These are phyloP conservation scores for Ochlodes sylvanus DNA, from an alignment of 2,888 invertebrate genomes.

Conservation along the genomic window DNA sequence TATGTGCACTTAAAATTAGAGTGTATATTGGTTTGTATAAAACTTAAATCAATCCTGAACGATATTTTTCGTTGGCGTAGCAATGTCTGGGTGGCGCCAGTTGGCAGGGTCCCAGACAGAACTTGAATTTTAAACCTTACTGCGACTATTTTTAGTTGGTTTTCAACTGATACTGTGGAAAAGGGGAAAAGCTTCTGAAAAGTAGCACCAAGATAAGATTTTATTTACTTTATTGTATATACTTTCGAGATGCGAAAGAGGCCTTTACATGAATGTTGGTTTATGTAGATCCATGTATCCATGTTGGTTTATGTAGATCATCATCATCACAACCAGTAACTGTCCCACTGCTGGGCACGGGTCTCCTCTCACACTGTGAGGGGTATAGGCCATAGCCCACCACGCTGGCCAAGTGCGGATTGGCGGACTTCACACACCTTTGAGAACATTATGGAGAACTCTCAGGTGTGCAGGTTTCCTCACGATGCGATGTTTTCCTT, in stretches of 20 bases:
- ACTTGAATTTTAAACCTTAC: conserved; percentile 36
- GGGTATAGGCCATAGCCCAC: too few species aligned
- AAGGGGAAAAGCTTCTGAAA: conserved; percentile 39
- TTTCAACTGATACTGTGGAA: background rate
- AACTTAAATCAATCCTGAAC: conserved; percentile 45
- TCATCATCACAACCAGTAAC: too few species aligned
- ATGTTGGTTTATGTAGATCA: too few species aligned
- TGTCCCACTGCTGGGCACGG: too few species aligned
- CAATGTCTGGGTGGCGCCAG: conserved; percentile 65
- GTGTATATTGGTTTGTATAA: conserved; percentile 43
- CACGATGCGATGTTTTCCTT: too few species aligned
- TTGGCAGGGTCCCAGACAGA: conserved; percentile 15
- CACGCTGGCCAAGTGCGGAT: too few species aligned
- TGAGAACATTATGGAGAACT: too few species aligned
- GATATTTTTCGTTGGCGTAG: conserved; percentile 59
- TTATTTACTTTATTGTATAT: conserved; percentile 37
- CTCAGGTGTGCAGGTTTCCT: too few species aligned
- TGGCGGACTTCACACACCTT: too few species aligned
- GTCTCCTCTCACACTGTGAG: too few species aligned
- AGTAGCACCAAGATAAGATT: conserved; percentile 39
- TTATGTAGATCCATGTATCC: too few species aligned
- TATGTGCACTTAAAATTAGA: conserved; percentile 27
- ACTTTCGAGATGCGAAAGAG: conserved; percentile 7
- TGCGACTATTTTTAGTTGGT: background rate
- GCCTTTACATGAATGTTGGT: background rate